Conservation (phyloP, 2,797 vertebrate species). For the Sebastes baramenuke region DNA sequence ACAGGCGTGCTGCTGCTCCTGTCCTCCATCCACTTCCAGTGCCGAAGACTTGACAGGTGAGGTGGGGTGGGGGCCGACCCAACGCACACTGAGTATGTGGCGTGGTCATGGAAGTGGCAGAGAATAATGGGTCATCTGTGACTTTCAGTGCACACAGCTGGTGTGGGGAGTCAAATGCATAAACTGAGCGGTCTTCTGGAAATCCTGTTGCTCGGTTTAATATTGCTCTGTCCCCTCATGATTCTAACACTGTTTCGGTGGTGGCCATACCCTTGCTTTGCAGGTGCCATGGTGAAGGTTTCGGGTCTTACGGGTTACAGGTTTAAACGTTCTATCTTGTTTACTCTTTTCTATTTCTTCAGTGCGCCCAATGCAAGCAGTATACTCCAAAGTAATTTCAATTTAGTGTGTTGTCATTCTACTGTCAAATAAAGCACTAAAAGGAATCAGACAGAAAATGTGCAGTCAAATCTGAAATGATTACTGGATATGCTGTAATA, state of each 20-base stretch:
- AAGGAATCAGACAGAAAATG: neutral
- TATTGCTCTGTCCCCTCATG: neutral
- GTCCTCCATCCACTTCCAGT: conserved; percentile 99
- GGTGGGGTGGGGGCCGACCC: conserved; percentile 36
- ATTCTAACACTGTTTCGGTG: conserved; percentile 12
- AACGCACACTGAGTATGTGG: conserved; percentile 24
- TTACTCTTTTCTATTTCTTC: neutral
- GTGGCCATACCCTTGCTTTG: conserved; percentile 27
- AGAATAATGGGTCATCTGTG: conserved; percentile 31
- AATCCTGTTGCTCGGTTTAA: neutral
- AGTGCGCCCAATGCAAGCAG: neutral
- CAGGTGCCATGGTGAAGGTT: conserved; percentile 20
- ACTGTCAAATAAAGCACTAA: neutral
- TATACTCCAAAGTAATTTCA: neutral
- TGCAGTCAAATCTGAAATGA: neutral
- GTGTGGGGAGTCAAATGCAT: conserved; percentile 4
- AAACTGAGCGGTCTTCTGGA: neutral
- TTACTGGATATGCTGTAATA: neutral
- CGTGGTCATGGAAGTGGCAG: conserved; percentile 22
- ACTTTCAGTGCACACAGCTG: conserved; percentile 29
- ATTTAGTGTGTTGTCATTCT: neutral
- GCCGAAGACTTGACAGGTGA: conserved; percentile 98
- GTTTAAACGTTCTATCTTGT: neutral
- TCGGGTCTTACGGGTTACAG: neutral
- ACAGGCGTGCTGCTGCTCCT: conserved; percentile 97